Conservation (phyloP, 2,113 vertebrate species). For the Anguilla rostrata region DNA sequence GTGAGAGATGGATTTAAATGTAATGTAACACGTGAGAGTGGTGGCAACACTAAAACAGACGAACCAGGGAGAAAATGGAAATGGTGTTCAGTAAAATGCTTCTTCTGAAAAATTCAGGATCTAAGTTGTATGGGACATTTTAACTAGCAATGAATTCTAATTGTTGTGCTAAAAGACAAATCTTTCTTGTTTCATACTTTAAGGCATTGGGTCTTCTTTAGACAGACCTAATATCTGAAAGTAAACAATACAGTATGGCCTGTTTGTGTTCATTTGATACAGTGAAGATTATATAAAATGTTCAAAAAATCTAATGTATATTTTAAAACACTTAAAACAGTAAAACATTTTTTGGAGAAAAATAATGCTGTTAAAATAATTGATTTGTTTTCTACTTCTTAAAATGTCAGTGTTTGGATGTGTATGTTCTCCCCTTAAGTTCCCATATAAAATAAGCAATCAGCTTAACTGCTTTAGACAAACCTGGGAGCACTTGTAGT, state of each 20-base stretch:
- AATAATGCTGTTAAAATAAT: background rate
- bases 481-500: background rate
- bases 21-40: too few relatives aligned
- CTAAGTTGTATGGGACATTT: constrained; percentile 20
- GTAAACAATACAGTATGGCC: background rate
- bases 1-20: background rate
- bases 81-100: background rate
- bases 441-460: background rate
- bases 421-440: background rate
- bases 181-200: background rate
- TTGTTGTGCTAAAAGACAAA: background rate
- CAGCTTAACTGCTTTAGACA: background rate
- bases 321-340: background rate
- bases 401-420: background rate
- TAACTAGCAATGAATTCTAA: background rate
- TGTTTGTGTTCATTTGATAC: background rate
- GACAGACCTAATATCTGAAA: background rate
- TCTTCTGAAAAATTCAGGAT: background rate
- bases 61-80: background rate
- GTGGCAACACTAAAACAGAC: background rate
- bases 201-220: background rate
- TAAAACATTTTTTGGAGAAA: background rate
- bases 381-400: background rate
- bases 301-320: background rate
- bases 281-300: background rate